Percentiles rank a stretch among this genome's conserved stretches.
phyloP scores from a whole-genome alignment of 2,888 invertebrate genomes.

The Ryuthela nishihirai region DNA sequence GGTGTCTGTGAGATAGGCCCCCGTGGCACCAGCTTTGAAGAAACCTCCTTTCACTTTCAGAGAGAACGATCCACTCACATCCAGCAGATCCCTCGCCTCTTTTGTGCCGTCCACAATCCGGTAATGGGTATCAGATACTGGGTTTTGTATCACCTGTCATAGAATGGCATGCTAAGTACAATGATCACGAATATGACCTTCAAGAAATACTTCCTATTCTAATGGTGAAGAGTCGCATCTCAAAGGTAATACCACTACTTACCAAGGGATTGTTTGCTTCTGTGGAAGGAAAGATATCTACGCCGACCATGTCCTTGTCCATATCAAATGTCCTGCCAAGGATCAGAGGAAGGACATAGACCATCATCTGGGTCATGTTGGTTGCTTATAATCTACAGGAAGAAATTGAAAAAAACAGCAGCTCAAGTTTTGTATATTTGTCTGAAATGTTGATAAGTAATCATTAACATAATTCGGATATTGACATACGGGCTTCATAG shows the following conservation, averaged over 20 bases:
- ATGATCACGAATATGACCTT: too few relatives aligned
- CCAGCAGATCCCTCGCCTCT: conserved; percentile 24
- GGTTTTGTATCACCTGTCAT: conserved; percentile 22
- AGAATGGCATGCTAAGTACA: too few relatives aligned
- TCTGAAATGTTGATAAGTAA: too few relatives aligned
- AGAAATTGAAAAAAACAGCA: not conserved
- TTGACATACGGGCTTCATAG: too few relatives aligned
- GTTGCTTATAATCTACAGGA: too few relatives aligned
- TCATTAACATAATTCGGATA: too few relatives aligned
- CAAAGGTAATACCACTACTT: not conserved
- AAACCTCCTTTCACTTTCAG: conserved; percentile 24
- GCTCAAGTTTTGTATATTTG: not conserved
- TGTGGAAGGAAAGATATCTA: conserved; percentile 26
- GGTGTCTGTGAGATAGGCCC: conserved; percentile 16
- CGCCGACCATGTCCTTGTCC: conserved; percentile 24
- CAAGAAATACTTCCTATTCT: too few relatives aligned
- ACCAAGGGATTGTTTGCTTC: conserved; percentile 14
- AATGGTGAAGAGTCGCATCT: too few relatives aligned
- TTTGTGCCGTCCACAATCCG: conserved; percentile 18
- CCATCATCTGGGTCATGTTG: conserved; percentile 11
- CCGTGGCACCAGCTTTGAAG: conserved; percentile 32
- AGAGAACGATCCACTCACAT: conserved; percentile 29
- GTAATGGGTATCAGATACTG: conserved; percentile 16
- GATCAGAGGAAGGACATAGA: conserved; percentile 23
- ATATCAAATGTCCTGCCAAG: conserved; percentile 27